Percentiles rank a stretch among this genome's conserved stretches.
phyloP scores from a whole-genome alignment of 92 coral and sea anemone species.

The Montipora capitata region DNA sequence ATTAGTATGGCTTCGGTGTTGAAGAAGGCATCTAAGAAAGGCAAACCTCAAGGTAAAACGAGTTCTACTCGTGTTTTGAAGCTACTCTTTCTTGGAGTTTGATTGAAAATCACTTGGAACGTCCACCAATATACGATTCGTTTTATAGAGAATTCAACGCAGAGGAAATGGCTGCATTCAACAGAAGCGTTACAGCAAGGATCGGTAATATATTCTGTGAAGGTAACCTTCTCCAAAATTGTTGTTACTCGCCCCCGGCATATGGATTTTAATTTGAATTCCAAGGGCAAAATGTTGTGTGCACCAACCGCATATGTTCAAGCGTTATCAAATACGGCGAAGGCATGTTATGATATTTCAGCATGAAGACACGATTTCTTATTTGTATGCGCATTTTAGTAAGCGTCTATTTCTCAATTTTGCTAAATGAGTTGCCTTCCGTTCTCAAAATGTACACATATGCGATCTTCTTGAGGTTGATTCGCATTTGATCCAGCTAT shows the following conservation, averaged over 20 bases:
- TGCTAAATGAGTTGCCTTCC: background rate
- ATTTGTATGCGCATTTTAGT: background rate
- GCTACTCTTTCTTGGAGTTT: background rate
- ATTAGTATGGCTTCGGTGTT: conserved; percentile 73
- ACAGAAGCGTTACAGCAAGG: conserved; percentile 86
- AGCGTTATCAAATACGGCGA: background rate
- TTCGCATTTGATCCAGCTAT: background rate
- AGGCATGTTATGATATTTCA: background rate
- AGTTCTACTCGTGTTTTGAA: background rate
- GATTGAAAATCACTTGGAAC: background rate
- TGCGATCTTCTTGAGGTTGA: background rate
- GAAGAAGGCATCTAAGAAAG: conserved; percentile 76
- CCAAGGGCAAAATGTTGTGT: no score
- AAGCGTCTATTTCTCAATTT: background rate
- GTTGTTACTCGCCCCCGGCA: background rate
- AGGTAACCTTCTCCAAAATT: conserved; percentile 66
- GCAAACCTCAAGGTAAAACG: conserved; percentile 76
- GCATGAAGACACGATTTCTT: background rate
- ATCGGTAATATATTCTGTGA: conserved; percentile 85
- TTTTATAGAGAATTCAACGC: conserved; percentile 51
- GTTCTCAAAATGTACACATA: background rate
- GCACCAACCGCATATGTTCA: background rate
- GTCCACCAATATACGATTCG: background rate
- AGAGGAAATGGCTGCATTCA: conserved; percentile 92
- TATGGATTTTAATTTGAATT: background rate